phyloP scores from a whole-genome alignment of 2,113 vertebrate species.

The Gymnocephalus cernua region DNA sequence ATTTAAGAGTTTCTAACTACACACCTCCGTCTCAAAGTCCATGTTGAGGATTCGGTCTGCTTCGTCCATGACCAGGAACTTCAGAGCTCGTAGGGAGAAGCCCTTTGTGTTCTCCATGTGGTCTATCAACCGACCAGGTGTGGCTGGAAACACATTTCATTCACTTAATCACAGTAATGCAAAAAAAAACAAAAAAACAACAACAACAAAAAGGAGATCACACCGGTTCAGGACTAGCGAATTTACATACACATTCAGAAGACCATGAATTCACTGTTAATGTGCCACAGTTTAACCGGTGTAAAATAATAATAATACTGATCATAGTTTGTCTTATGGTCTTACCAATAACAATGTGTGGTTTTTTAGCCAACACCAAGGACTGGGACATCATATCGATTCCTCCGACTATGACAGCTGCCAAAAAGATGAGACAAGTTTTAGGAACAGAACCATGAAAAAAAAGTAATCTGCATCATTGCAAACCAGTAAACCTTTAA shows the following conservation, averaged over 20 bases:
- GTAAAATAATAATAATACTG: background rate
- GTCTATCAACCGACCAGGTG: slow-evolving; percentile 94
- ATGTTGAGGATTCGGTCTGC: slow-evolving; percentile 98
- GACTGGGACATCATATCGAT: slow-evolving; percentile 99
- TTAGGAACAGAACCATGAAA: background rate
- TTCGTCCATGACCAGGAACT: slow-evolving; percentile 97
- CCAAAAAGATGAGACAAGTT: slow-evolving; percentile 46
- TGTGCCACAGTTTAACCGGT: background rate
- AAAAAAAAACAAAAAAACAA: background rate
- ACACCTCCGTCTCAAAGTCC: slow-evolving; percentile 98
- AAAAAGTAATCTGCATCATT: background rate
- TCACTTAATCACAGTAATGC: background rate
- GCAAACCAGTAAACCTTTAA: background rate
- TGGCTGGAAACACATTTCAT: slow-evolving; percentile 83
- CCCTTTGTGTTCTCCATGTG: slow-evolving; percentile 99
- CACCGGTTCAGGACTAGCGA: background rate
- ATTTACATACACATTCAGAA: background rate
- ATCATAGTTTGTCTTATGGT: no score
- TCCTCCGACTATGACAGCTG: slow-evolving; percentile 96
- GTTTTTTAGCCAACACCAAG: slow-evolving; percentile 95
- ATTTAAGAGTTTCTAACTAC: background rate
- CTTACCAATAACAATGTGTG: slow-evolving; percentile 97
- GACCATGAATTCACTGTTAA: background rate
- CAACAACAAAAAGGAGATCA: no score
- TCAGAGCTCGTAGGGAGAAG: slow-evolving; percentile 93